These are phyloP conservation scores for Tachina grossa DNA, from an alignment of 2,888 invertebrate species.

Conservation along the genomic window DNA sequence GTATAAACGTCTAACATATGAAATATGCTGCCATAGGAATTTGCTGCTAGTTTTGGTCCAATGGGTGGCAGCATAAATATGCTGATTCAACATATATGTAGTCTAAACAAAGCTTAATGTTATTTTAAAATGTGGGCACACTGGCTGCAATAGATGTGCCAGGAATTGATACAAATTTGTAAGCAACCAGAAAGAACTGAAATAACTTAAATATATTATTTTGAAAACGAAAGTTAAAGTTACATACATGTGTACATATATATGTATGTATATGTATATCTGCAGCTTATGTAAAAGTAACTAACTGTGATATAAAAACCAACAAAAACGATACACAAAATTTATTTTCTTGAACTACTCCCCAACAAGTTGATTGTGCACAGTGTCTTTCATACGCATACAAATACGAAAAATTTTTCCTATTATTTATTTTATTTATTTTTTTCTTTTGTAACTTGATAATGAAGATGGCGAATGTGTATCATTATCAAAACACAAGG, in stretches of 20 bases:
- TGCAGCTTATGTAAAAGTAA: slow-evolving; percentile 1
- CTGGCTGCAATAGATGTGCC: too few relatives aligned
- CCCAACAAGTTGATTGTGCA: background rate
- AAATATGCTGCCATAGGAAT: too few relatives aligned
- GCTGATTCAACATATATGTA: too few relatives aligned
- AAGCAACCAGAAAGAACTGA: background rate
- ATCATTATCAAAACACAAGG: slow-evolving; percentile 25
- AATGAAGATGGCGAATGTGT: slow-evolving; percentile 12
- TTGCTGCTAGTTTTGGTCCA: too few relatives aligned
- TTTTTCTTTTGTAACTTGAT: slow-evolving; percentile 1
- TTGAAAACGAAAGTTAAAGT: slow-evolving; percentile 50
- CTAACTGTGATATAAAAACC: background rate
- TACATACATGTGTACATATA: background rate
- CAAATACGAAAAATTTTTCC: background rate
- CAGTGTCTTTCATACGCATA: background rate
- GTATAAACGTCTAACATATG: too few relatives aligned
- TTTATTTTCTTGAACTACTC: slow-evolving; percentile 7
- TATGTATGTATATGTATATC: background rate
- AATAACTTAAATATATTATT: background rate
- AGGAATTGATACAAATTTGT: too few relatives aligned
- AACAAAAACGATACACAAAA: background rate
- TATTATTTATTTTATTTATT: background rate
- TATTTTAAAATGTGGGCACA: too few relatives aligned
- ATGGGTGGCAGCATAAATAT: too few relatives aligned
- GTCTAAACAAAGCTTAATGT: too few relatives aligned